These are phyloP conservation scores for Ovis aries DNA, from an alignment of 2,113 vertebrate genomes.

Conservation along the genomic window ARS-UI_Ramb_v3.0 NC_056076.1:38980501-38981000, in stretches of 20 bases:
- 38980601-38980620: neutral
- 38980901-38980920: neutral
- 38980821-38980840: neutral
- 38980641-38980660: neutral
- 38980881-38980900: neutral
- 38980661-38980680: neutral
- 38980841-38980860: neutral
- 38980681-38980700: neutral
- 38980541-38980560: neutral
- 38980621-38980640: neutral
- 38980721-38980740: neutral
- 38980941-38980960: neutral
- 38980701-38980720: neutral
- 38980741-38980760: neutral
- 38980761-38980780: neutral
- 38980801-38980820: neutral
- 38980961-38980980: neutral
- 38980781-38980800: neutral
- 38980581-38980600: neutral
- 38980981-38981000: neutral
- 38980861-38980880: neutral
- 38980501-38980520: slow-evolving; percentile 15
- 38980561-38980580: slow-evolving; percentile 7
- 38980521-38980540: slow-evolving; percentile 31
- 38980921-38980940: neutral